Percentiles rank a stretch among this genome's conserved stretches.
These are phyloP conservation scores for Hyles euphorbiae DNA, from an alignment of 1,140 invertebrate genomes.

Conservation along the genomic window DNA sequence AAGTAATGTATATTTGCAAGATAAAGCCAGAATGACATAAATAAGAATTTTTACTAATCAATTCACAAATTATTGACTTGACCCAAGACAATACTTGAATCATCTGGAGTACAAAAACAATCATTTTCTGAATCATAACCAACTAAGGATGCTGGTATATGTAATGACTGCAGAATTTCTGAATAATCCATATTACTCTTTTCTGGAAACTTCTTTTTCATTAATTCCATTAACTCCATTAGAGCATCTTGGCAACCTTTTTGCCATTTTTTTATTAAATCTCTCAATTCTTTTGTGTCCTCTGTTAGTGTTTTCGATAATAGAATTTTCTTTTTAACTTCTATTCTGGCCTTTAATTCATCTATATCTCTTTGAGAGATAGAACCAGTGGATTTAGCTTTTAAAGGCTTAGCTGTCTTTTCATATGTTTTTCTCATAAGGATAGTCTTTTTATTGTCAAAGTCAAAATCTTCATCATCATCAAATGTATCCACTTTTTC, in stretches of 20 bases:
- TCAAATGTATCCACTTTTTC: constrained; percentile 16
- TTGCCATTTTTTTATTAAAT: constrained; percentile 64
- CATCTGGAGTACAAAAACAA: constrained; percentile 53
- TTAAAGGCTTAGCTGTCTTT: constrained; percentile 46
- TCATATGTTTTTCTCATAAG: constrained; percentile 52
- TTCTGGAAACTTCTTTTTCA: constrained; percentile 56
- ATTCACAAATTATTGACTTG: constrained; percentile 38
- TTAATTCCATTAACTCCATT: constrained; percentile 55
- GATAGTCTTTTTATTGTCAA: constrained; percentile 47
- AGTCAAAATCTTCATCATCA: constrained; percentile 57
- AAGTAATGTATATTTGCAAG: too few species aligned
- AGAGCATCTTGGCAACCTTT: constrained; percentile 64
- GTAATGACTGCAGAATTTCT: constrained; percentile 57
- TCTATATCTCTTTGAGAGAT: constrained; percentile 65
- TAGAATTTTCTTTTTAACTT: constrained; percentile 54
- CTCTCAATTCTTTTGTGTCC: constrained; percentile 55
- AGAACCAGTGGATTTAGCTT: constrained; percentile 64
- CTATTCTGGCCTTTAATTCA: constrained; percentile 50
- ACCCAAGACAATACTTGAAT: constrained; percentile 45
- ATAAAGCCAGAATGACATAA: too few species aligned
- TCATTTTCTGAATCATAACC: constrained; percentile 65
- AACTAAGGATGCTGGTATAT: constrained; percentile 55
- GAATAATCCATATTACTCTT: constrained; percentile 56
- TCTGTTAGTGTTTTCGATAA: constrained; percentile 45
- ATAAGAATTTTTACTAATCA: too few species aligned